Percentiles rank a stretch among this genome's conserved stretches.
Conservation (phyloP, 2,888 invertebrate genomes). For the Dastarcus helophoroides region DNA sequence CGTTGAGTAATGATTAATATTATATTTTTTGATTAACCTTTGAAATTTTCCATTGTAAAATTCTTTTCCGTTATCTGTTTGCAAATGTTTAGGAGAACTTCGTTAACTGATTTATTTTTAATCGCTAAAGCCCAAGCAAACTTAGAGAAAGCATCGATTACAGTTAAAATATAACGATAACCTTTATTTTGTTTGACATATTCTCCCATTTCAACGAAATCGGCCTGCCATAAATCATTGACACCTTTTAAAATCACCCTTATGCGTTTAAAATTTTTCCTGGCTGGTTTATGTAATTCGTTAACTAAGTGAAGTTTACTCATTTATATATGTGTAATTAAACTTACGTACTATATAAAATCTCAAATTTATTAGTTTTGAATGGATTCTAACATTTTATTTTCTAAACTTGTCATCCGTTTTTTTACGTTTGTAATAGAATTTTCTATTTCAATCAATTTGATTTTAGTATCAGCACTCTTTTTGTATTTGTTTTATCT, state of each 20-base stretch:
- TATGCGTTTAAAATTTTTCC: conserved; percentile 28
- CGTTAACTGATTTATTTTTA: conserved; percentile 25
- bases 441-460: too few species aligned
- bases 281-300: conserved; percentile 29
- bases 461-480: too few species aligned
- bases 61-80: conserved; percentile 13
- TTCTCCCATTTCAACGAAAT: conserved; percentile 26
- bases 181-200: conserved; percentile 26
- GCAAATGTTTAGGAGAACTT: conserved; percentile 16
- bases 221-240: conserved; percentile 33
- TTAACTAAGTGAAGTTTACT: conserved; percentile 7
- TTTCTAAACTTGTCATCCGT: too few species aligned
- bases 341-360: too few species aligned
- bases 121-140: conserved; percentile 29
- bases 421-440: too few species aligned
- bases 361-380: too few species aligned
- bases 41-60: conserved; percentile 12
- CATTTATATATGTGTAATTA: too few species aligned
- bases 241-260: conserved; percentile 28
- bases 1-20: too few species aligned
- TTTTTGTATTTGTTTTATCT: too few species aligned
- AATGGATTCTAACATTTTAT: too few species aligned
- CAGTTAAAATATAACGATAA: conserved; percentile 27
- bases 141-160: conserved; percentile 33
- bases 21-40: conserved; percentile 7